phyloP scores from a whole-genome alignment of 2,797 vertebrate species.

The Centroberyx gerrardi region DNA sequence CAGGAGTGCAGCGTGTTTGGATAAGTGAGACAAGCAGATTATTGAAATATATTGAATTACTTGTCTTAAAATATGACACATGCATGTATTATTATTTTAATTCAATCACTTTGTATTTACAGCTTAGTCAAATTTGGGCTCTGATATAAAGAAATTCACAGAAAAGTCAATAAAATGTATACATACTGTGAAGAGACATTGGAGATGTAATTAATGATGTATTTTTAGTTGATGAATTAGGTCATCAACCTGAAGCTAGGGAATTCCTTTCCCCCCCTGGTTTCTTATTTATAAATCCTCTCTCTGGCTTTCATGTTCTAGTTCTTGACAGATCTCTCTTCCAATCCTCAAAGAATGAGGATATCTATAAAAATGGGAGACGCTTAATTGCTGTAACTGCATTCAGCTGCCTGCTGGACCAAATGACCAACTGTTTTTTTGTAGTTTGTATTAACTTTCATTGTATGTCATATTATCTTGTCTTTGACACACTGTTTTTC shows the following conservation, averaged over 20 bases:
- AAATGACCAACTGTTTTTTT: constrained; percentile 15
- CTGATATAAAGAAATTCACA: background rate
- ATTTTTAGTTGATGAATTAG: constrained; percentile 18
- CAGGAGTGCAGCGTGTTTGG: background rate
- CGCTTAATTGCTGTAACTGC: background rate
- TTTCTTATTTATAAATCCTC: constrained; percentile 7
- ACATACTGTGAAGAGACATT: constrained; percentile 3
- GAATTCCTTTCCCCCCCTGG: background rate
- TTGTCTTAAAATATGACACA: constrained; percentile 1
- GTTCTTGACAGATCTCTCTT: constrained; percentile 8
- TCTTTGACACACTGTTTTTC: constrained; percentile 21
- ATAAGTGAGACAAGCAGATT: background rate
- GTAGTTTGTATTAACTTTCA: constrained; percentile 23
- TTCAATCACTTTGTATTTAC: background rate
- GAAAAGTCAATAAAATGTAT: background rate
- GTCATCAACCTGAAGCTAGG: constrained; percentile 10
- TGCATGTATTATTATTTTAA: constrained; percentile 3
- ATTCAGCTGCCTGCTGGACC: background rate
- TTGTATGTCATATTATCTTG: constrained; percentile 52
- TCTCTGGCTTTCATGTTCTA: background rate
- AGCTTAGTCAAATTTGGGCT: background rate
- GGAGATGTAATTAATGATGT: constrained; percentile 21
- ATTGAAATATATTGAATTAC: constrained; percentile 2
- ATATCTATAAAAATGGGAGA: background rate
- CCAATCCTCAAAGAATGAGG: background rate